Base-by-base conservation (phyloP, 2,113 vertebrate species). In the Bubo blakistoni region DNA sequence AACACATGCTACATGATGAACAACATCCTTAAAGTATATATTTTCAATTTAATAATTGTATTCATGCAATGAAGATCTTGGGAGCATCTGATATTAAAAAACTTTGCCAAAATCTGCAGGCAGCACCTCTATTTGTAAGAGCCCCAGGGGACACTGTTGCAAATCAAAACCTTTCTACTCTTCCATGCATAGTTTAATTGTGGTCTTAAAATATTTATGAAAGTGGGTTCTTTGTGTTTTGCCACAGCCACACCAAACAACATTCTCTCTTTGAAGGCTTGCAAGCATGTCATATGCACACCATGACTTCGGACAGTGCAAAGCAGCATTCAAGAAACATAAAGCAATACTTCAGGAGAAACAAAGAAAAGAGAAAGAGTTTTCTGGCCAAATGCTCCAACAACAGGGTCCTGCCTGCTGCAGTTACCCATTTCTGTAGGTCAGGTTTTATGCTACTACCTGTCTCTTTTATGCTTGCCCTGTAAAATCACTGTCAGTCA, bases 401-500 rank as follows among this genome's bases (percentile, higher is more conserved):
- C 24, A 40, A 46, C 27, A 73, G 49, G 49, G 76, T 34, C 69
- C 58, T 70, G 62, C 42, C 77, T 90, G 81, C 46, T 0, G 5
- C 77, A 65, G 44, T 65, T 72, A 72, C 49, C 73, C 61, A 3
- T 34, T n/a, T 66, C 74, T 91, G 55, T 82, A 92, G 94, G 91
- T 96, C 94, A 91, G 46, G 54, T 96, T 97, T 96, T 96, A 96
- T 92, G 81, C 73, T 77, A 25, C 81, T 84, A 94, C 91, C 97
- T 89, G 58, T 90, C 95, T 92, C 49, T 95, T 96, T 96, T 96
- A 95, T 79, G 89, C 40, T 57, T 80, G 83, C 86, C 88, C 95
- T 91, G 86, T 87, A 96, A 96, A 96, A 91, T 90, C 91, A 77
- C 67, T 32, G 24, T 92, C 90, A 85, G 70, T 62, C 49, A 1